Percentiles rank a stretch among this genome's conserved stretches.
Evolutionary conservation across 1,140 invertebrate genomes (phyloP).

Genomic region (Euwallacea fornicatus): DNA sequence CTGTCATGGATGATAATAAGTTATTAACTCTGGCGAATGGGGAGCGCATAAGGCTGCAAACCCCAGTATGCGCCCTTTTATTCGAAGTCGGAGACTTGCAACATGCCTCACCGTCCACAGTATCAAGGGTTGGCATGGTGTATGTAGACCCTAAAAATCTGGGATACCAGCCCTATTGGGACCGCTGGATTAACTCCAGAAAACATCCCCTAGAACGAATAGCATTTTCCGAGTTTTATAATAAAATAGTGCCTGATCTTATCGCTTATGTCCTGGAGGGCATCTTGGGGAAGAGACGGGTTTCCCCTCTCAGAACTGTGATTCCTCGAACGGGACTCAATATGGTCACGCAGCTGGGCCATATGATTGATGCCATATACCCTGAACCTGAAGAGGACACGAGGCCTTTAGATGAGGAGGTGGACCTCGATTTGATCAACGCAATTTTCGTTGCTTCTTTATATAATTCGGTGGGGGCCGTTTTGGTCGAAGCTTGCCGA

Average conservation of each 20-base stretch:
- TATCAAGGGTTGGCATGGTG: slow-evolving; percentile 90
- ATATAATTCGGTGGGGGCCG: slow-evolving; percentile 83
- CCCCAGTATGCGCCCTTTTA: slow-evolving; percentile 77
- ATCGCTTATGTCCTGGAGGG: slow-evolving; percentile 79
- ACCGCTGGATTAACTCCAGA: slow-evolving; percentile 70
- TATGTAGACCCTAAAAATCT: slow-evolving; percentile 91
- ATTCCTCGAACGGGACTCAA: slow-evolving; percentile 83
- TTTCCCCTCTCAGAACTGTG: slow-evolving; percentile 75
- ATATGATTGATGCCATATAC: slow-evolving; percentile 72
- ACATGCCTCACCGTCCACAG: slow-evolving; percentile 88
- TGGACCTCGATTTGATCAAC: slow-evolving; percentile 63
- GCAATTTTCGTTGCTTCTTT: slow-evolving; percentile 75
- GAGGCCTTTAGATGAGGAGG: slow-evolving; percentile 56
- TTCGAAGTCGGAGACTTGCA: slow-evolving; percentile 90
- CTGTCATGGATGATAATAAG: slow-evolving; percentile 94
- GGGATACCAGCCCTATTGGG: slow-evolving; percentile 82
- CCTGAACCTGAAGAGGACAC: slow-evolving; percentile 52
- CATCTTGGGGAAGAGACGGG: slow-evolving; percentile 69
- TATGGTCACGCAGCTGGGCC: slow-evolving; percentile 83
- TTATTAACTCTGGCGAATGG: slow-evolving; percentile 87
- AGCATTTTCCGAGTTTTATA: slow-evolving; percentile 63
- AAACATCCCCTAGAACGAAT: slow-evolving; percentile 58
- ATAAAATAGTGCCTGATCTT: slow-evolving; percentile 71
- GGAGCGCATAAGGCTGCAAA: slow-evolving; percentile 80
- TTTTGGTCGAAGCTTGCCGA: slow-evolving; percentile 68